These are phyloP conservation scores for Ephialtes manifestator DNA, from an alignment of 2,888 invertebrate genomes.

Conservation along the genomic window DNA sequence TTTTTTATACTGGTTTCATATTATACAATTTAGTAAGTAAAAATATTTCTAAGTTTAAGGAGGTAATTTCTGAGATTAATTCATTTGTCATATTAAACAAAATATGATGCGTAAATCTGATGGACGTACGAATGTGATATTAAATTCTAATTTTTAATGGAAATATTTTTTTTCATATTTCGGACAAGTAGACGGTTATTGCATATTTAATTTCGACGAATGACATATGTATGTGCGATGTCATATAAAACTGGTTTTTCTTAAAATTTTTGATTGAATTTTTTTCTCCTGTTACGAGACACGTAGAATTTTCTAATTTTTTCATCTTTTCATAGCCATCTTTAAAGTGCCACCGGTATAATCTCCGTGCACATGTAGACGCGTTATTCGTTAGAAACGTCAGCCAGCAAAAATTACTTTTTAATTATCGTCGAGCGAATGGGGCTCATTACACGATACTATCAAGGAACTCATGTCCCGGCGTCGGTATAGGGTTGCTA, in stretches of 20 bases:
- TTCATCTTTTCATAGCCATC: constrained; percentile 55
- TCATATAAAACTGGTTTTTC: background rate
- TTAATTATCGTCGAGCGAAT: constrained; percentile 82
- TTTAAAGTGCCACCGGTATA: constrained; percentile 40
- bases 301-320: constrained; percentile 66
- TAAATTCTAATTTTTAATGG: background rate
- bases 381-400: constrained; percentile 75
- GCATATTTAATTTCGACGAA: background rate
- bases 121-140: background rate
- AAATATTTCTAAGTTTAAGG: no score
- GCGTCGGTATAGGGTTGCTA: constrained; percentile 55
- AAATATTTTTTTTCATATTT: background rate
- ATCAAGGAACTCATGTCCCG: constrained; percentile 70
- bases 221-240: background rate
- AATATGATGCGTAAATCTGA: no score
- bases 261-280: background rate
- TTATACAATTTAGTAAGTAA: no score
- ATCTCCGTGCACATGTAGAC: constrained; percentile 37
- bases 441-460: constrained; percentile 81
- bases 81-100: no score
- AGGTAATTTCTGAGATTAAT: no score
- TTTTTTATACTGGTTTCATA: no score
- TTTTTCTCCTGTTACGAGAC: constrained; percentile 1
- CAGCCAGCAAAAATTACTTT: constrained; percentile 80
- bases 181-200: background rate